These are phyloP conservation scores for Pseudochirops corinnae DNA, from an alignment of 2,797 vertebrate species.

Conservation along the genomic window DNA sequence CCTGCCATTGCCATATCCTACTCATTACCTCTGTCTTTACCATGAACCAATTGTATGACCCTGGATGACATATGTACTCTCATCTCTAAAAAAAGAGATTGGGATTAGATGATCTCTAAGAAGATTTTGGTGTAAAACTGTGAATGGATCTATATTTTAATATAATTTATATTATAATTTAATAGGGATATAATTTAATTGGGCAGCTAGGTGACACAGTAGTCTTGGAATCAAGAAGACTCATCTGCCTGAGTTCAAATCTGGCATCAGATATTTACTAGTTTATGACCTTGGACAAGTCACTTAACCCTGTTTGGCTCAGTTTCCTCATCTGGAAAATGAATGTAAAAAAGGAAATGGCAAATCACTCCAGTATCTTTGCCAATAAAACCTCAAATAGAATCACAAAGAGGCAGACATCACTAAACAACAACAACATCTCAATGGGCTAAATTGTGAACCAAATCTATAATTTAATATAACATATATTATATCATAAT, in stretches of 20 bases:
- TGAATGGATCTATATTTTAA: not conserved
- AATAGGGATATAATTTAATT: not conserved
- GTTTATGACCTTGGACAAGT: not conserved
- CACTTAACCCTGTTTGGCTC: not conserved
- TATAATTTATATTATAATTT: not conserved
- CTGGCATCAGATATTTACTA: not conserved
- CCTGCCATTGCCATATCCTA: not conserved
- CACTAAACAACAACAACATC: not conserved
- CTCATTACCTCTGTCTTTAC: not conserved
- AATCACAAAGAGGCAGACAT: not conserved
- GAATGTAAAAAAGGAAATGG: not conserved
- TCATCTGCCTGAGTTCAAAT: not conserved
- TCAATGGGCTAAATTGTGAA: not conserved
- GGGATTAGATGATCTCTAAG: not conserved
- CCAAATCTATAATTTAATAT: not conserved
- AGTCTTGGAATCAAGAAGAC: not conserved
- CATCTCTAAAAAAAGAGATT: not conserved
- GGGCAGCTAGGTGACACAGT: not conserved
- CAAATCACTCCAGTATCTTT: not conserved
- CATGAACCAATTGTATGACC: not conserved
- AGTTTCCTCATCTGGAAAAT: not conserved
- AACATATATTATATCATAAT: not conserved
- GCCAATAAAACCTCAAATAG: not conserved
- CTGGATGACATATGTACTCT: not conserved
- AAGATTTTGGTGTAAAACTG: not conserved